These are phyloP conservation scores for roundworm (Caenorhabditis elegans) DNA, from an alignment of 1,140 invertebrate genomes.

Conservation along the genomic window DNA sequence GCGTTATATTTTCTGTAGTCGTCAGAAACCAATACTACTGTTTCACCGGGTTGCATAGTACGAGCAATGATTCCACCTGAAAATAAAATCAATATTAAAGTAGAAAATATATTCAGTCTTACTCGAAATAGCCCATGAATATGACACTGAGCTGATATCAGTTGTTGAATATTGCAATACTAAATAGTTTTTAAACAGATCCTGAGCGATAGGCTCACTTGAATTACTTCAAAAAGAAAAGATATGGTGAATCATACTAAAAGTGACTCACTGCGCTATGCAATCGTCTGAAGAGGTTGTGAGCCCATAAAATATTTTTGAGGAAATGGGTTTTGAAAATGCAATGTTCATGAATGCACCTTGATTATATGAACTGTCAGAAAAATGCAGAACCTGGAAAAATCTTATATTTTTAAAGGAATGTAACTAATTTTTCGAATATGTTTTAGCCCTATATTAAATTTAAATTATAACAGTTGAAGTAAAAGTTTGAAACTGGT, in stretches of 20 bases:
- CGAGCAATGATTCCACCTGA: background rate
- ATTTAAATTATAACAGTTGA: no score
- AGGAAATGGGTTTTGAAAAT: background rate
- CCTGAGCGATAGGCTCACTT: background rate
- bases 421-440: no score
- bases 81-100: no score
- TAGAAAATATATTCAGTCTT: no score
- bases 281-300: no score
- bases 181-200: background rate
- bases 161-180: background rate
- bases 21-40: background rate
- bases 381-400: background rate
- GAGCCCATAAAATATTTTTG: background rate
- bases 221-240: background rate
- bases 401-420: no score
- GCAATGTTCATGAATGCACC: background rate
- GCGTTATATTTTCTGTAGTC: background rate
- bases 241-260: background rate
- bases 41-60: background rate
- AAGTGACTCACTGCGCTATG: background rate
- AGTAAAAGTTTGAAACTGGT: no score
- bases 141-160: background rate
- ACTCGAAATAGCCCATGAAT: background rate
- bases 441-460: no score
- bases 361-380: background rate